Evolutionary conservation across 2,797 vertebrate species (phyloP).

Genomic region (Pseudochaenichthys georgianus): DNA sequence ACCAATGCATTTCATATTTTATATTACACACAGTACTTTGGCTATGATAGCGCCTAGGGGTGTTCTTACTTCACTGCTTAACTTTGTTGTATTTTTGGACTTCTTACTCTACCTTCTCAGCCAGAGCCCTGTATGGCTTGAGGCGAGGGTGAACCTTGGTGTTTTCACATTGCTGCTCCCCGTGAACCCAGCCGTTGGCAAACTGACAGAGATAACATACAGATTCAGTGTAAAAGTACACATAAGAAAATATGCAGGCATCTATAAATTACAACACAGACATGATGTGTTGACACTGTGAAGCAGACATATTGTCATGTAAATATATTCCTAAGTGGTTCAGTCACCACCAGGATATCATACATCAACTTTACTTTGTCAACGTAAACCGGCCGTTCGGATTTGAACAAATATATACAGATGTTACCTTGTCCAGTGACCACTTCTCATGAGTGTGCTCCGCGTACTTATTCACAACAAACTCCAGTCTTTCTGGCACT

Average conservation of each 20-base stretch:
- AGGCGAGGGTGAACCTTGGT: conserved; percentile 94
- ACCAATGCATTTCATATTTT: conserved; percentile 50
- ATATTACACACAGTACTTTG: conserved; percentile 41
- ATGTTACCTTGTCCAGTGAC: conserved; percentile 95
- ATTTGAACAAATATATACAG: conserved; percentile 23
- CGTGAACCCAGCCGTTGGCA: conserved; percentile 94
- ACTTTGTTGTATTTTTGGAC: background rate
- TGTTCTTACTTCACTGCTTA: conserved; percentile 33
- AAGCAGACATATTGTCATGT: conserved; percentile 8
- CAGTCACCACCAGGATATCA: conserved; percentile 1
- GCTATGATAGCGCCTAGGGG: conserved; percentile 30
- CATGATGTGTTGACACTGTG: conserved; percentile 28
- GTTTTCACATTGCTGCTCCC: conserved; percentile 92
- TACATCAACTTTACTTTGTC: conserved; percentile 20
- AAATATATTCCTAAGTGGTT: conserved; percentile 15
- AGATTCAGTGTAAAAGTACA: conserved; percentile 31
- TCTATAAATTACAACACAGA: conserved; percentile 17
- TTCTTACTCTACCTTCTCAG: conserved; percentile 90
- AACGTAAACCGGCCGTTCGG: background rate
- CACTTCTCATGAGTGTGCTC: conserved; percentile 97
- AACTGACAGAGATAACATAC: conserved; percentile 84
- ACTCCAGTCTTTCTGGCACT: conserved; percentile 92
- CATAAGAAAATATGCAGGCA: conserved; percentile 12
- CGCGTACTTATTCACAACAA: conserved; percentile 95
- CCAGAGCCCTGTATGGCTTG: conserved; percentile 94